Evolutionary conservation across 1,140 invertebrate species (phyloP), one percentile per base, ranked within the genome.

Genomic region (Propsilocerus akamusi): DNA sequence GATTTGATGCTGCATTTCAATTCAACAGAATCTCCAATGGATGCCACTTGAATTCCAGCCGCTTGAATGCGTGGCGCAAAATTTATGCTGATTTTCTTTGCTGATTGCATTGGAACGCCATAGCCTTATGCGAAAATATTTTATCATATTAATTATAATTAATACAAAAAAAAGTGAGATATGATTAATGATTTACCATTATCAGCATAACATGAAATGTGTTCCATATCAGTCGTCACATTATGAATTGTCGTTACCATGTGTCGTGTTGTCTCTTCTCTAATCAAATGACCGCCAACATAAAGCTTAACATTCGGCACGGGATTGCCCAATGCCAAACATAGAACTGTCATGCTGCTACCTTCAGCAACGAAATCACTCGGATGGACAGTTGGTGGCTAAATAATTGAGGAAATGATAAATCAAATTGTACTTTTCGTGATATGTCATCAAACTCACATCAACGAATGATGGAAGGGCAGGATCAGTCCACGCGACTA

Each of bases 401-500:
- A 62, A 68, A 68, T 22, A 49, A 46, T 30, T 28, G 32, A 50
- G 25, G 49, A 34, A 23, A 50, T 14, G 26, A 34, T 51, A 24
- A 49, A 49, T 20, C 8, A 28, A 28, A 20, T 4, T 5, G 22
- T 37, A 17, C 4, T n/a, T n/a, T n/a, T n/a, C n/a, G n/a, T n/a
- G n/a, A 20, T 41, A 20, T 25, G 10, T 20, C 20, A 20, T 20
- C 22, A 46, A 49, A 51, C 57, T 67, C 64, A 85, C 83, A 74
- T 87, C 84, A 22, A 88, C 83, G 66, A 82, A 84, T 2, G 85
- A 81, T 1, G 85, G 84, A 60, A 85, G 80, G 1, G 84, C 83
- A 1, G 84, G 83, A 68, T 88, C 84, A 11, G 85, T 88, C 84
- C 84, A 88, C 2, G 81, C 83, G 41, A 87, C 70, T 3, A 89